Conservation (phyloP, 2,797 vertebrate species). For the Oreochromis mossambicus region DNA sequence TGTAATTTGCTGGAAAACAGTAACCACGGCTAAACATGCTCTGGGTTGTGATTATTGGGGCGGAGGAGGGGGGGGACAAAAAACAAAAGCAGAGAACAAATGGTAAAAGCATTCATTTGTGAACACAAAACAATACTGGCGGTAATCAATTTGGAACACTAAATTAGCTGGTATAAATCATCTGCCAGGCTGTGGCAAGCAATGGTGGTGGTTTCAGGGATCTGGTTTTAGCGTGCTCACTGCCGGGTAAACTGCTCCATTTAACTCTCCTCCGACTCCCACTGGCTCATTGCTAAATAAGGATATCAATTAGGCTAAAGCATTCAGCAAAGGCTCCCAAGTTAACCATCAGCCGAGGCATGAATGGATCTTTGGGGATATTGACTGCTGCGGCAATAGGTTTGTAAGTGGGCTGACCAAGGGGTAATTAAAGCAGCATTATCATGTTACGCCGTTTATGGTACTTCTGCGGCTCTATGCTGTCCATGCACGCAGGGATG, state of each 20-base stretch:
- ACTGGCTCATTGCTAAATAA: conserved; percentile 83
- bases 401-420: conserved; percentile 84
- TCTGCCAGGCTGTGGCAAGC: conserved; percentile 32
- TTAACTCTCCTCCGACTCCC: conserved; percentile 80
- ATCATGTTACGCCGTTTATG: conserved; percentile 78
- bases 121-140: conserved; percentile 41
- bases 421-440: conserved; percentile 83
- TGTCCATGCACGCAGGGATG: conserved; percentile 22
- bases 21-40: conserved; percentile 12
- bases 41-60: conserved; percentile 2
- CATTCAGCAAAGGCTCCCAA: conserved; percentile 82
- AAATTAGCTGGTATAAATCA: conserved; percentile 67
- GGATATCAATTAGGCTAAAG: conserved; percentile 86
- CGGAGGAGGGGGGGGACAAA: too few relatives aligned
- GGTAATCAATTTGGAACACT: conserved; percentile 49
- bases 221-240: conserved; percentile 67
- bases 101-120: conserved; percentile 14
- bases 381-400: conserved; percentile 82
- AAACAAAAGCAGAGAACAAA: neutral
- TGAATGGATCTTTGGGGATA: conserved; percentile 85
- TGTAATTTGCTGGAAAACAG: conserved; percentile 55
- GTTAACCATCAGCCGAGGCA: conserved; percentile 82
- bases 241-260: conserved; percentile 81
- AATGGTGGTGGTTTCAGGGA: conserved; percentile 60
- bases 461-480: conserved; percentile 53